Conservation (phyloP, 2,888 invertebrate genomes). For the Dorcus parallelipipedus region DNA sequence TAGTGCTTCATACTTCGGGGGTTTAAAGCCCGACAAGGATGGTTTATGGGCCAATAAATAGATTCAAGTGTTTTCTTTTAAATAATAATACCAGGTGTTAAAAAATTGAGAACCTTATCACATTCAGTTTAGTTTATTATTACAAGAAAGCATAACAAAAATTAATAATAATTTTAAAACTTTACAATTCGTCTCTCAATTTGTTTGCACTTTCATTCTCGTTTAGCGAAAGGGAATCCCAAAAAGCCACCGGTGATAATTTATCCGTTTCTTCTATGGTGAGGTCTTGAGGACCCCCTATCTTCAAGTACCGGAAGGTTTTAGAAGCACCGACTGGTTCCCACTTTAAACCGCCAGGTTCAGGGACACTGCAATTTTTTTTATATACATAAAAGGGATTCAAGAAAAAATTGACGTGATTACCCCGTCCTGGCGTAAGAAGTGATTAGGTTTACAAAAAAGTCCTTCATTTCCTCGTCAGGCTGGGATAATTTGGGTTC, state of each 20-base stretch:
- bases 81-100: too few relatives aligned
- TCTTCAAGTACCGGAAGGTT: constrained; percentile 3
- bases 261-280: constrained; percentile 3
- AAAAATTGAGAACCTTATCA: too few relatives aligned
- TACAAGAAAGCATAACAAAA: too few relatives aligned
- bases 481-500: constrained; percentile 7
- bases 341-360: constrained; percentile 5
- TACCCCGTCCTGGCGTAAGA: constrained; percentile 10
- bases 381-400: neutral
- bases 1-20: too few relatives aligned
- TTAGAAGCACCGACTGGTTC: constrained; percentile 2
- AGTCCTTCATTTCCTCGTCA: constrained; percentile 12
- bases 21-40: too few relatives aligned
- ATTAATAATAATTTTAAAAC: too few relatives aligned
- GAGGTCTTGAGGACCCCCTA: constrained; percentile 3
- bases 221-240: constrained; percentile 6
- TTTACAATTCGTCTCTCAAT: constrained; percentile 13
- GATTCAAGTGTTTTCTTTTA: too few relatives aligned
- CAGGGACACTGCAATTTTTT: constrained; percentile 6
- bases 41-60: too few relatives aligned
- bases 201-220: neutral
- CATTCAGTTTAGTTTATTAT: too few relatives aligned
- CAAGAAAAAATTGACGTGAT: neutral
- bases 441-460: constrained; percentile 8
- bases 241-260: constrained; percentile 6